Evolutionary conservation across 1,140 invertebrate species (phyloP), one percentile per base, ranked within the genome.

Genomic region (Planococcus citri): DNA sequence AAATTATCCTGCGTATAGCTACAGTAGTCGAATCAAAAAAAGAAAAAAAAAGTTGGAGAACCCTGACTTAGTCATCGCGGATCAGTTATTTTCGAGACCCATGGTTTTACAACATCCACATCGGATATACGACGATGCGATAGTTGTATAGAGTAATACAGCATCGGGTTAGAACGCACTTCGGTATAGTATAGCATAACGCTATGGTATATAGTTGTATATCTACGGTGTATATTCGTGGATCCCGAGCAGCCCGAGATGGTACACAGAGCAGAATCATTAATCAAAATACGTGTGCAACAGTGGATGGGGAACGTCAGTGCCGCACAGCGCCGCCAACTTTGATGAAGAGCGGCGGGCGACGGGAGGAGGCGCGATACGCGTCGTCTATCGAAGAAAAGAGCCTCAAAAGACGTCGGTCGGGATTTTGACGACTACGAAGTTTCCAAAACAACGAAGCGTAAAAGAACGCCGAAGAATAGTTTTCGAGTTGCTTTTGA

Each of bases 231-330:
- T 37, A 37, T 51, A 2, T 51, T 6, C 17, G 41, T 51, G 41
- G 41, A 51, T 51, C 41, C 41, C 41, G 41, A 14, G 41, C 6
- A 9, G 41, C 10, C n/a, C n/a, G n/a, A n/a, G n/a, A n/a, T n/a
- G n/a, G n/a, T n/a, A n/a, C n/a, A n/a, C n/a, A n/a, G n/a, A n/a
- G n/a, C n/a, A 51, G 12, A 20, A 51, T 51, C 41, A 51, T 51
- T 51, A 51, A 51, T 51, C 41, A 51, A 51, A 51, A 51, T 51
- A n/a, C 41, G 41, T 51, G 41, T 51, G 41, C 41, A 51, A 51
- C 41, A 51, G 41, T 51, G 41, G 41, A 51, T 51, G 41, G 41
- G 41, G 41, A 51, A 51, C 41, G 41, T 51, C 41, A 20, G 41
- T 51, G 41, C 41, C 41, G 41, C 41, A 17, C 41, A 51, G 41